These are phyloP conservation scores for Bicyclus anynana DNA, from an alignment of 1,140 invertebrate species.

Conservation along the genomic window DNA sequence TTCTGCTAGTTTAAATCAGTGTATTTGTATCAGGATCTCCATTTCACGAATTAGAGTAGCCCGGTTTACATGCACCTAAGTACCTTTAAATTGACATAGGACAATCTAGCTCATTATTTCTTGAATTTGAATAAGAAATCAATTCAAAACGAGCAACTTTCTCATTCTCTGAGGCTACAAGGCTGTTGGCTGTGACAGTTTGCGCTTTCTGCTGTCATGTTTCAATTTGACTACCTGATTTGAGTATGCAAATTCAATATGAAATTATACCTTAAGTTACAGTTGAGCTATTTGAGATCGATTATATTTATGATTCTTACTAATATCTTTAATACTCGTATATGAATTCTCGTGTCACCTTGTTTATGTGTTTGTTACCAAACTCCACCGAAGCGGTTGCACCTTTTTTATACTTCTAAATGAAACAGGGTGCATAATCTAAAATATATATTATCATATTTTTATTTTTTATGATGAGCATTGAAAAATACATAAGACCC, in stretches of 20 bases:
- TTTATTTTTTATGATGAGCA: too few relatives aligned
- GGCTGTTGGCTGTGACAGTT: conserved; percentile 20
- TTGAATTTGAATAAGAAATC: conserved; percentile 27
- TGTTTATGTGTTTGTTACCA: too few relatives aligned
- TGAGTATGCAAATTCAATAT: not conserved
- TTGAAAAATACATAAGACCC: too few relatives aligned
- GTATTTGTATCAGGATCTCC: not conserved
- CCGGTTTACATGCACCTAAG: not conserved
- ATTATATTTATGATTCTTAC: too few relatives aligned
- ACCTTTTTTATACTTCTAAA: too few relatives aligned
- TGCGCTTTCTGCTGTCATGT: conserved; percentile 25
- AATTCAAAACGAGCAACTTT: conserved; percentile 27
- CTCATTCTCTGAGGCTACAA: conserved; percentile 8
- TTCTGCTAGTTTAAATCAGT: not conserved
- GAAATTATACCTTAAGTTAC: not conserved
- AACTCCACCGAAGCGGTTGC: too few relatives aligned
- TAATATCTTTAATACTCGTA: too few relatives aligned
- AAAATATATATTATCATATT: too few relatives aligned
- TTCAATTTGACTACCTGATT: conserved; percentile 9
- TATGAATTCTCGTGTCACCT: too few relatives aligned
- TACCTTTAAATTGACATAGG: conserved; percentile 21
- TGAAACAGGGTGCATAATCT: too few relatives aligned
- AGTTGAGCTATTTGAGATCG: not conserved
- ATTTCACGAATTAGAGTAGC: not conserved
- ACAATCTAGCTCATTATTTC: conserved; percentile 28